Conservation (phyloP, 2,113 vertebrate genomes). For the Sceloporus undulatus region DNA sequence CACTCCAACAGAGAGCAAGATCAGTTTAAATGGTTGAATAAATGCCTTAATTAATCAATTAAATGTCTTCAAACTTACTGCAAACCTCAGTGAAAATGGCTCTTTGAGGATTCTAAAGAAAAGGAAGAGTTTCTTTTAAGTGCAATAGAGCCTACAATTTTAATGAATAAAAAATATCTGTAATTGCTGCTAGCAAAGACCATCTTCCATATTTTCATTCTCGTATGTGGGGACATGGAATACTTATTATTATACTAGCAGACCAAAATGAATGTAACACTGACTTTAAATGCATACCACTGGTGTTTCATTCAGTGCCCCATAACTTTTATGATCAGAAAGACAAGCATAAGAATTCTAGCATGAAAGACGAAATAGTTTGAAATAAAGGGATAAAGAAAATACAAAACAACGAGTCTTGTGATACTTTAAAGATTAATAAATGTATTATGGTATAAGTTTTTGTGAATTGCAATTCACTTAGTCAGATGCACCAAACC, state of each 20-base stretch:
- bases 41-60: background rate
- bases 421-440: too few relatives aligned
- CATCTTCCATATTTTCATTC: background rate
- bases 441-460: too few relatives aligned
- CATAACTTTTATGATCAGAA: too few relatives aligned
- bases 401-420: too few relatives aligned
- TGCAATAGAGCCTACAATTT: background rate
- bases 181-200: background rate
- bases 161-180: background rate
- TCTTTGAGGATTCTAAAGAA: background rate
- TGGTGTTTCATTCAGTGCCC: background rate
- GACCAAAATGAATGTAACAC: background rate
- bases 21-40: background rate
- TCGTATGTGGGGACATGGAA: background rate
- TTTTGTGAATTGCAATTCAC: too few relatives aligned
- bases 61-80: background rate
- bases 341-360: too few relatives aligned
- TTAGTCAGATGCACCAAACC: too few relatives aligned
- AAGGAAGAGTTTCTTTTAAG: background rate
- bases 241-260: background rate
- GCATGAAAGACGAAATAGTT: too few relatives aligned
- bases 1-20: background rate
- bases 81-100: background rate
- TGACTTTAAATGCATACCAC: background rate
- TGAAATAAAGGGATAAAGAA: too few relatives aligned